Percentiles rank a stretch among this genome's conserved stretches.
Evolutionary conservation across 2,113 vertebrate genomes (phyloP).

Genomic region (Pomatostomus ruficeps): DNA sequence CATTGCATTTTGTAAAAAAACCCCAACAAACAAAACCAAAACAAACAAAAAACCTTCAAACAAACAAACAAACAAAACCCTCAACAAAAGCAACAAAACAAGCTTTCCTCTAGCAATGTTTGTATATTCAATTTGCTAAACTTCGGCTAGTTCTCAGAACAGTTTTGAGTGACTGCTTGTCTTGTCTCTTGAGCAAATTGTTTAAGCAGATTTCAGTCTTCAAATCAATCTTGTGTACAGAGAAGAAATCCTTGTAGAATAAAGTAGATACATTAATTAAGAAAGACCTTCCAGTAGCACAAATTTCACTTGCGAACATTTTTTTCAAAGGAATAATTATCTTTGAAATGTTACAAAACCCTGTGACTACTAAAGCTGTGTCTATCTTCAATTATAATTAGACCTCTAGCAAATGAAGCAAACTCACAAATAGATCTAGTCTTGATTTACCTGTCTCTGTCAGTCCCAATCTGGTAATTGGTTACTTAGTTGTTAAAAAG

Average conservation of each 20-base stretch:
- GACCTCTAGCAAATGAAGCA: neutral
- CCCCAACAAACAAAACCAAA: rapidly evolving
- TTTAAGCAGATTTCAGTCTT: neutral
- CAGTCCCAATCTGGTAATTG: neutral
- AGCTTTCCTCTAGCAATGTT: neutral
- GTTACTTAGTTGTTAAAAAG: neutral
- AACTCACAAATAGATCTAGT: neutral
- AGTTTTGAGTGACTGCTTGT: neutral
- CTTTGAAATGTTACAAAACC: neutral
- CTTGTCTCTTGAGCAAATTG: neutral
- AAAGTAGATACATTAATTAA: constrained; percentile 35
- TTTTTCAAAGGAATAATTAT: constrained; percentile 38
- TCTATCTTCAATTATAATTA: constrained; percentile 25
- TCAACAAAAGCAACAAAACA: too few species aligned
- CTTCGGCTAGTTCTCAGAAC: neutral
- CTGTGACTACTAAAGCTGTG: neutral
- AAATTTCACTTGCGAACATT: neutral
- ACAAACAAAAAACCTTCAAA: neutral
- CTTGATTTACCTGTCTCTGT: neutral
- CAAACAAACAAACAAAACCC: neutral
- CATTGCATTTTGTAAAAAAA: neutral
- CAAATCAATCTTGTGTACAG: constrained; percentile 9
- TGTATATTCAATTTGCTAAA: neutral
- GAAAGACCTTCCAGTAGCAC: neutral
- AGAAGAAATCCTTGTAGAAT: neutral